phyloP scores from a whole-genome alignment of 2,797 vertebrate genomes.

The Leucoraja ocellata region DNA sequence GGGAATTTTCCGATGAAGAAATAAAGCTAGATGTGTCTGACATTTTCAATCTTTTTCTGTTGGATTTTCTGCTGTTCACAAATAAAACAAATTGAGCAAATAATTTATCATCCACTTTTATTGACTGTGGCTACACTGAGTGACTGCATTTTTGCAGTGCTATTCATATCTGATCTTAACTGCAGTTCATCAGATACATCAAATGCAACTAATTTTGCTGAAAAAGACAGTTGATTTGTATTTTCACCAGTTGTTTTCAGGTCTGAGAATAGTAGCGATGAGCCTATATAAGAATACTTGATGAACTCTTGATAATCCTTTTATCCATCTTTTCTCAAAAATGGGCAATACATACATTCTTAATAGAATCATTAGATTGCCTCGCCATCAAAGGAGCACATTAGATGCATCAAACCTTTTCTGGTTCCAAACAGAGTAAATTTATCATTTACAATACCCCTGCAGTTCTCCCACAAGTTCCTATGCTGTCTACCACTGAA shows the following conservation, averaged over 20 bases:
- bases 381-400: no score
- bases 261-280: no score
- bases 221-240: neutral
- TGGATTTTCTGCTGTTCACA: neutral
- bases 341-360: neutral
- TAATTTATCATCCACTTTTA: neutral
- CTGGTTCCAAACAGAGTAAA: no score
- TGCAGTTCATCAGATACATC: neutral
- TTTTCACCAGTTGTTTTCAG: neutral
- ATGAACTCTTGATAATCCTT: neutral
- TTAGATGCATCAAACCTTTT: no score
- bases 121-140: neutral
- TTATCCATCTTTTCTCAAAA: neutral
- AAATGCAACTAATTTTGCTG: neutral
- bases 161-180: neutral
- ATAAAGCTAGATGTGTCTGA: constrained; percentile 74
- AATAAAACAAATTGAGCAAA: constrained; percentile 20
- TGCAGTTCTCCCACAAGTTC: no score
- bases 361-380: no score
- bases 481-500: no score
- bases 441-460: no score
- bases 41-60: constrained; percentile 41
- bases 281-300: neutral
- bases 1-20: constrained; percentile 66
- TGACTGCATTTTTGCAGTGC: neutral